Conservation (phyloP, 2,888 invertebrate species). For the Deilephila porcellus region DNA sequence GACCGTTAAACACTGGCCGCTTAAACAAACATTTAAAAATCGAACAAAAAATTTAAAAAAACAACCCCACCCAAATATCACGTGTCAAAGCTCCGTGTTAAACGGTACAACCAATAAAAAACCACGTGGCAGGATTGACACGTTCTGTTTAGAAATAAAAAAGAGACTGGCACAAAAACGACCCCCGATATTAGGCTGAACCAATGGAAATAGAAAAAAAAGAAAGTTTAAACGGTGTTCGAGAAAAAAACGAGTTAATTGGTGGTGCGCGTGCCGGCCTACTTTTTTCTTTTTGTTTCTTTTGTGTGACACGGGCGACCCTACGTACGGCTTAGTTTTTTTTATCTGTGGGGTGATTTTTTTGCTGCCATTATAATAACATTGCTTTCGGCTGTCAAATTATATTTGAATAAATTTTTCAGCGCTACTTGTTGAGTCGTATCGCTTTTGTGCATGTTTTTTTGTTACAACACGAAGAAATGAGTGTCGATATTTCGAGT, state of each 20-base stretch:
- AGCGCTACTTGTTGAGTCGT: constrained; percentile 57
- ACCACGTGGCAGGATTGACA: constrained; percentile 68
- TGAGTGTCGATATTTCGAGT: neutral
- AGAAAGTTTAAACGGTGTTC: constrained; percentile 59
- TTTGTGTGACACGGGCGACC: constrained; percentile 46
- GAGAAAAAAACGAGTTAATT: constrained; percentile 77
- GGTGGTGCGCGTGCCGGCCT: constrained; percentile 77
- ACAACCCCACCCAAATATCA: constrained; percentile 64
- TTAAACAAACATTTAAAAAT: constrained; percentile 60
- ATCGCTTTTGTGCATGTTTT: constrained; percentile 51
- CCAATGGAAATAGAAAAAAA: constrained; percentile 76
- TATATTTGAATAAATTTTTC: constrained; percentile 70
- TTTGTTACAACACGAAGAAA: constrained; percentile 28
- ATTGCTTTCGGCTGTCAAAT: constrained; percentile 58
- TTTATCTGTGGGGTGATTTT: constrained; percentile 71
- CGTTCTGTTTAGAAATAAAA: constrained; percentile 60
- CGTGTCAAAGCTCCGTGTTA: constrained; percentile 69
- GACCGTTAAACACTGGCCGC: constrained; percentile 71
- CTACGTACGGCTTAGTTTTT: constrained; percentile 50
- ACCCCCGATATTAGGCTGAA: constrained; percentile 64
- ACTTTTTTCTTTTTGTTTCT: constrained; percentile 63
- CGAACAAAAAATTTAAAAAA: constrained; percentile 46
- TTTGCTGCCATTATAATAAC: constrained; percentile 72
- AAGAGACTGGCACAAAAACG: constrained; percentile 64
- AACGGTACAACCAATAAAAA: constrained; percentile 61